Base-by-base conservation (phyloP, 1,140 invertebrate genomes). In the Drosophila truncata region DNA sequence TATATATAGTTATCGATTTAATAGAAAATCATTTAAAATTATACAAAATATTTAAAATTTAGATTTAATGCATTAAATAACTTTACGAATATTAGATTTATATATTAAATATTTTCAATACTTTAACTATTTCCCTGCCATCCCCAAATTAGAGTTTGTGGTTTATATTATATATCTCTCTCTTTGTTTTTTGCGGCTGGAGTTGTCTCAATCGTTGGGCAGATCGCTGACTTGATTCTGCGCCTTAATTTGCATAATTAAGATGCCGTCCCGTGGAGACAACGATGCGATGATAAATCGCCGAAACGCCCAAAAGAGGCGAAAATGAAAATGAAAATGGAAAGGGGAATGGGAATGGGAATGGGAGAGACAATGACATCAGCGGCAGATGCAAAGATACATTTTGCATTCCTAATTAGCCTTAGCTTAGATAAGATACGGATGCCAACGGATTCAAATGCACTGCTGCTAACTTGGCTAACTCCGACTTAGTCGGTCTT, bases 211-310 rank as follows among this genome's bases (percentile, higher is more conserved):
- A 71, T 61, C 46, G 25, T 57, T 37, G 37, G 33, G 23, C 37
- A 37, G 49, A 71, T 72, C 42, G 61, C 29, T 65, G 64, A 65
- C 60, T 65, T 29, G n/a, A 70, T 71, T 49, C 23, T 49, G 42
- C 35, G 59, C 58, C 46, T 33, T 85, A 77, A 77, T 91, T 91
- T 91, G 87, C 87, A 91, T 91, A 91, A 91, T 91, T 83, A 83
- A 91, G 77, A 81, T 61, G 82, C 61, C 63, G 64, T 63, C 63
- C 71, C 79, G 60, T 67, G 58, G 55, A 58, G 77, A 85, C 79
- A 82, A 87, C 76, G 70, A 87, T 87, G 71, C 59, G 46, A 73
- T 82, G 79, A 85, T 86, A 87, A 77, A 88, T 83, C 76, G 75
- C 20, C 25, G 18, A 66, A 54, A 80, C 78, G 81, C 76, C 76